Conservation (phyloP, 1,140 invertebrate genomes). For the Myzus persicae region DNA sequence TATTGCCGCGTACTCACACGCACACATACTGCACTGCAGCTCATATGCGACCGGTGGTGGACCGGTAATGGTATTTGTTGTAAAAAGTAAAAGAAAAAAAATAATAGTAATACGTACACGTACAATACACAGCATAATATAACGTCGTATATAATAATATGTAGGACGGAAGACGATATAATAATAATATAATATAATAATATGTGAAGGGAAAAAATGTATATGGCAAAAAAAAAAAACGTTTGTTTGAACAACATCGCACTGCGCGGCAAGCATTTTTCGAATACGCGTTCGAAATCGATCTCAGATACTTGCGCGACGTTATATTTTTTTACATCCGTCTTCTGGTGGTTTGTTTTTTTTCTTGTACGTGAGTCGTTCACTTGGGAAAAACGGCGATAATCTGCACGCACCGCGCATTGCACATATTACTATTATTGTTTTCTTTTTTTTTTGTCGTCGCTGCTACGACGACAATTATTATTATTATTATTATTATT, state of each 20-base stretch:
- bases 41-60: neutral
- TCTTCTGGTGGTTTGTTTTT: conserved; percentile 19
- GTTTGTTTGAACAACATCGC: neutral
- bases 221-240: neutral
- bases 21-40: neutral
- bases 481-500: neutral
- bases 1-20: neutral
- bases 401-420: neutral
- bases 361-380: neutral
- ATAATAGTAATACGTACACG: conserved; percentile 6
- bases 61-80: conserved; percentile 46
- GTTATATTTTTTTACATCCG: conserved; percentile 25
- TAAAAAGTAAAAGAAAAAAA: neutral
- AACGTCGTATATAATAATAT: neutral
- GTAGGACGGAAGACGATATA: conserved; percentile 1
- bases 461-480: neutral
- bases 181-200: neutral
- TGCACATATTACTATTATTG: neutral
- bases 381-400: conserved; percentile 16
- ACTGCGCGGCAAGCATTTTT: conserved; percentile 17
- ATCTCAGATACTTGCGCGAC: neutral
- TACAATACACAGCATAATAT: neutral
- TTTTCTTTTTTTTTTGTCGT: neutral
- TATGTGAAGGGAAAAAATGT: conserved; percentile 6
- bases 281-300: conserved; percentile 20